phyloP scores from a whole-genome alignment of 2,888 invertebrate species.

The Mythimna impura region DNA sequence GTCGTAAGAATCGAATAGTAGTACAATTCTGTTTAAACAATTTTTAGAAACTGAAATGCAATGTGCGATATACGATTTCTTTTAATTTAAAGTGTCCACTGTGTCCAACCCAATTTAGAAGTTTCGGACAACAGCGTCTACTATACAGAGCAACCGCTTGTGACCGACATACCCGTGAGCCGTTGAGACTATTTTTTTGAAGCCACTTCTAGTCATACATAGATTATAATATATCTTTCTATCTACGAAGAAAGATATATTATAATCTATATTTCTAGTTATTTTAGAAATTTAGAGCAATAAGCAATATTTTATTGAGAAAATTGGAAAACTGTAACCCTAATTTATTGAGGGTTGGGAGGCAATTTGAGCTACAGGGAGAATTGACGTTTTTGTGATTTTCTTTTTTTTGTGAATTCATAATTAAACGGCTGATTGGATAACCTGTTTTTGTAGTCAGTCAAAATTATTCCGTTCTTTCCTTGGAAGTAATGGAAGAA shows the following conservation, averaged over 20 bases:
- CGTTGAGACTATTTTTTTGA: constrained; percentile 22
- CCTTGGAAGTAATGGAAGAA: no score
- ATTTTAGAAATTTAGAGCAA: background rate
- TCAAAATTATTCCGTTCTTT: no score
- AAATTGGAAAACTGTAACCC: background rate
- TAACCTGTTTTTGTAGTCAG: no score
- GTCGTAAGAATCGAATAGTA: background rate
- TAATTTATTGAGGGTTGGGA: background rate
- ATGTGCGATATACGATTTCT: background rate
- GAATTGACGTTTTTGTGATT: background rate
- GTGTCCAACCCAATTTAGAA: constrained; percentile 1
- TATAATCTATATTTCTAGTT: no score
- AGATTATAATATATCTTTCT: no score
- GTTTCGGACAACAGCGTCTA: constrained; percentile 2
- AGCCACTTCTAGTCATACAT: background rate
- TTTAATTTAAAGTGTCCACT: constrained; percentile 1
- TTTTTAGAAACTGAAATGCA: background rate
- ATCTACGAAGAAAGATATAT: no score
- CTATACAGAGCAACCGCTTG: constrained; percentile 14
- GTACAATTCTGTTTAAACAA: background rate
- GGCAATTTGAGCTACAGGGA: background rate
- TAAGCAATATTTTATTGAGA: background rate
- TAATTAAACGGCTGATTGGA: no score
- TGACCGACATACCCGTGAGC: constrained; percentile 17
- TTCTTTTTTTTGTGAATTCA: no score